Percentiles rank a stretch among this genome's conserved stretches.
phyloP scores from a whole-genome alignment of 1,140 invertebrate genomes.

The Protaetia brevitarsis region DNA sequence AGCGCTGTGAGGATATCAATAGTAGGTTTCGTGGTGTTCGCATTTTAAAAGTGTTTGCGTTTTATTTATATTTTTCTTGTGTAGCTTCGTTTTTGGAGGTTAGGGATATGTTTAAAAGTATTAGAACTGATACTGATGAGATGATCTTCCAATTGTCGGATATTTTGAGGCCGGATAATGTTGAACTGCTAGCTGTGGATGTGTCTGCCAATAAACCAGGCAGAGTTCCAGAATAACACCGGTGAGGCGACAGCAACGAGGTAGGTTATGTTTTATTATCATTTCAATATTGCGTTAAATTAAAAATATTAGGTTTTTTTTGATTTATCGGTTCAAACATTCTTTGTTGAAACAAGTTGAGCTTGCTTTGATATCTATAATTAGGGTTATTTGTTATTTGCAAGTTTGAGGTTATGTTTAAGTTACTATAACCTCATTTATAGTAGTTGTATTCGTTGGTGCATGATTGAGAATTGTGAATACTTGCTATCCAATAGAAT shows the following conservation, averaged over 20 bases:
- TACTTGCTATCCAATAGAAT: too few species aligned
- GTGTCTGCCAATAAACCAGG: constrained; percentile 34
- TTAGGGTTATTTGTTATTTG: too few species aligned
- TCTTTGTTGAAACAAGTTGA: too few species aligned
- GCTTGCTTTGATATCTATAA: too few species aligned
- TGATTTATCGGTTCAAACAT: too few species aligned
- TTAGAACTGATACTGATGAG: constrained; percentile 27
- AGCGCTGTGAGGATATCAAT: constrained; percentile 33
- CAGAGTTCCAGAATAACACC: background rate
- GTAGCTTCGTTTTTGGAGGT: constrained; percentile 21
- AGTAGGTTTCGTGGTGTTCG: constrained; percentile 32
- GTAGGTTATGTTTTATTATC: background rate
- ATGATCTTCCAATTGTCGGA: constrained; percentile 39
- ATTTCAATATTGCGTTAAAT: too few species aligned
- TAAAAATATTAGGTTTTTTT: too few species aligned
- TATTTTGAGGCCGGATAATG: constrained; percentile 35
- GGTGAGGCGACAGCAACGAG: constrained; percentile 25
- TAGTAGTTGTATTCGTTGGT: too few species aligned
- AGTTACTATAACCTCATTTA: too few species aligned
- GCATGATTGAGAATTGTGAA: too few species aligned
- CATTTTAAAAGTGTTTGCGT: background rate
- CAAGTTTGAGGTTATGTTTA: too few species aligned
- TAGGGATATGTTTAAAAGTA: constrained; percentile 30
- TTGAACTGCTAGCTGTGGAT: constrained; percentile 29
- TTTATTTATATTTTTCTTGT: background rate